phyloP scores from a whole-genome alignment of 1,140 invertebrate species.

The Drosophila malerkotliana region DNA sequence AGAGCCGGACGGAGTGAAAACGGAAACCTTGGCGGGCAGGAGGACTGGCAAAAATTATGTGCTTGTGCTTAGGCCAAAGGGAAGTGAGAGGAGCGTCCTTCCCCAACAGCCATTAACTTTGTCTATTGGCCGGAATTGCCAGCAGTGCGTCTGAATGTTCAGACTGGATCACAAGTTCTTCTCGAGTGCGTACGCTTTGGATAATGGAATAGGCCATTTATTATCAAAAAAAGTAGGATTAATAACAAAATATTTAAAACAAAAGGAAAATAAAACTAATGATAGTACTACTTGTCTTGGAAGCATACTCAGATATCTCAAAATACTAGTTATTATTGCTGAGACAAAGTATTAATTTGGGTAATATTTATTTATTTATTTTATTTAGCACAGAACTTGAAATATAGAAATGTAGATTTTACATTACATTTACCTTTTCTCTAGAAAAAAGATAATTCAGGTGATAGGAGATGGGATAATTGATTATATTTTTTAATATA shows the following conservation, averaged over 20 bases:
- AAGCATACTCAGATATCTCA: background rate
- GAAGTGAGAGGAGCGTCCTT: slow-evolving; percentile 1
- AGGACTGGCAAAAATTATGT: slow-evolving; percentile 62
- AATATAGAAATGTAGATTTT: no score
- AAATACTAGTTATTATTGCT: background rate
- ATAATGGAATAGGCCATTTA: background rate
- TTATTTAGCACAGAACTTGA: background rate
- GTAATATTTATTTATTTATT: background rate
- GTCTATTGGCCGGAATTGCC: slow-evolving; percentile 39
- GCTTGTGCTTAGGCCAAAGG: slow-evolving; percentile 40
- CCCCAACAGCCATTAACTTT: slow-evolving; percentile 55
- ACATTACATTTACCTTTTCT: no score
- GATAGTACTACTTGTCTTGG: background rate
- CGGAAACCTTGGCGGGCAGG: background rate
- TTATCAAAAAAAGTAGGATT: background rate
- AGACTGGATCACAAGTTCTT: slow-evolving; percentile 39
- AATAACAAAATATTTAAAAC: no score
- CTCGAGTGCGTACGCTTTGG: background rate
- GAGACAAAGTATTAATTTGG: no score
- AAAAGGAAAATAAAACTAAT: background rate
- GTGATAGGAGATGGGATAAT: no score
- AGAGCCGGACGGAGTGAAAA: background rate
- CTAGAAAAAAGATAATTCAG: no score
- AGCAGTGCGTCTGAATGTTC: slow-evolving; percentile 17
- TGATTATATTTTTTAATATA: background rate